These are phyloP conservation scores for Leucania comma DNA, from an alignment of 2,888 invertebrate species.

Conservation along the genomic window DNA sequence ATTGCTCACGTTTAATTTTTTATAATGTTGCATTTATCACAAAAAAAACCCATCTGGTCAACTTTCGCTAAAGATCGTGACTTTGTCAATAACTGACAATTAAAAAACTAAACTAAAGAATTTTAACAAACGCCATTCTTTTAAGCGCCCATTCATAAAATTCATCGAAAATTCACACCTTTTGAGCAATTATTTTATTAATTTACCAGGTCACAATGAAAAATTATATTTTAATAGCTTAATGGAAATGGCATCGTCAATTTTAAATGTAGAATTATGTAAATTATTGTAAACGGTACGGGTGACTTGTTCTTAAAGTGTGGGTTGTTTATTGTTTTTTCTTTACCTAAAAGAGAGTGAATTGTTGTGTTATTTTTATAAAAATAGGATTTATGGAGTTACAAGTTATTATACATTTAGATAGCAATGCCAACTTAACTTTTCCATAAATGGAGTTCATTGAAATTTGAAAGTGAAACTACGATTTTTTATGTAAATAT, in stretches of 20 bases:
- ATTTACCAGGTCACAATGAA: constrained; percentile 57
- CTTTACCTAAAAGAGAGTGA: constrained; percentile 1
- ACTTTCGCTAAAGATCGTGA: constrained; percentile 51
- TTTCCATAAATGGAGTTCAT: neutral
- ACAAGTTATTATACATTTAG: neutral
- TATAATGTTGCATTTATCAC: neutral
- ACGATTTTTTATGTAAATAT: neutral
- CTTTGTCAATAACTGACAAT: constrained; percentile 42
- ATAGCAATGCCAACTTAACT: neutral
- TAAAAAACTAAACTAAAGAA: constrained; percentile 36
- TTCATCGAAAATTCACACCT: constrained; percentile 63
- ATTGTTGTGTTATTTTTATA: neutral
- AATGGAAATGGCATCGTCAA: constrained; percentile 55
- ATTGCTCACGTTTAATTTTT: neutral
- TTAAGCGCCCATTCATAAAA: constrained; percentile 55
- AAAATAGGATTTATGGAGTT: neutral
- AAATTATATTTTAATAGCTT: constrained; percentile 59
- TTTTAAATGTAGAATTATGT: constrained; percentile 51
- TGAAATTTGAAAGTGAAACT: neutral
- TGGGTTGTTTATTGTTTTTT: constrained; percentile 23
- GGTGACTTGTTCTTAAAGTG: constrained; percentile 41
- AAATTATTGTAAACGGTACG: constrained; percentile 40
- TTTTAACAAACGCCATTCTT: constrained; percentile 44
- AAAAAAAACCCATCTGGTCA: constrained; percentile 17
- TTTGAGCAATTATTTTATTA: constrained; percentile 58